Percentiles rank a stretch among this genome's conserved stretches.
Evolutionary conservation across 2,797 vertebrate species (phyloP).

Genomic region (Aulostomus chinensis): DNA sequence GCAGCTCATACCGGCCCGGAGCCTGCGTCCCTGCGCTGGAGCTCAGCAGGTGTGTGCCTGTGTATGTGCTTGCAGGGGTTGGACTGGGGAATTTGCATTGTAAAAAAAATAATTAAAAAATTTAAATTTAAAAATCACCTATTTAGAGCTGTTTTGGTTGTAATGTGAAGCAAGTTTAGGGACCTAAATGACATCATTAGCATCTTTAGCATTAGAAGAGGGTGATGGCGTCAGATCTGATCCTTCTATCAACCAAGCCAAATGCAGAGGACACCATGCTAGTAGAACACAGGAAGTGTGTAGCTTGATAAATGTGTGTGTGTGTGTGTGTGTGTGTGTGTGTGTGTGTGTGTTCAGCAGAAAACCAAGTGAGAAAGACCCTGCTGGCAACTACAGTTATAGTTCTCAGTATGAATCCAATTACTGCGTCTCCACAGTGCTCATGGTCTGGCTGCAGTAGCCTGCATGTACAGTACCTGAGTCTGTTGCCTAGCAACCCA

Average conservation of each 20-base stretch:
- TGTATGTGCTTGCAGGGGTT: conserved; percentile 5
- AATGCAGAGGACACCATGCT: too few species aligned
- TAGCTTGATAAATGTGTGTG: background rate
- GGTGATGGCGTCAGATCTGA: too few species aligned
- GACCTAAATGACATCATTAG: too few species aligned
- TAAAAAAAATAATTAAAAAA: too few species aligned
- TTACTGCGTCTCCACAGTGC: conserved; percentile 35
- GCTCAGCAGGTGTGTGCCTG: conserved; percentile 87
- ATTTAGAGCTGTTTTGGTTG: too few species aligned
- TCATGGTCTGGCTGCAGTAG: conserved; percentile 58
- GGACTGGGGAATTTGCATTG: too few species aligned
- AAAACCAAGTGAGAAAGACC: conserved; percentile 9
- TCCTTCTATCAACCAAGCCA: too few species aligned
- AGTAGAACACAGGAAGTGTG: conserved; percentile 3
- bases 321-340: conserved; percentile 2
- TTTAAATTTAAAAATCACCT: too few species aligned
- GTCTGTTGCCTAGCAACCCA: conserved; percentile 75
- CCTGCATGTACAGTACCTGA: conserved; percentile 63
- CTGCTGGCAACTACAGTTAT: conserved; percentile 32
- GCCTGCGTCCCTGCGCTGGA: conserved; percentile 95
- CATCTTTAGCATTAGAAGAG: too few species aligned
- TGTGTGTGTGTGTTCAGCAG: background rate
- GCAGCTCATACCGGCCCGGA: conserved; percentile 88
- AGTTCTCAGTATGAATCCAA: conserved; percentile 52
- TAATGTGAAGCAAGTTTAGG: too few species aligned